Conservation (phyloP, 1,140 invertebrate genomes). For the Papilio glaucus region DNA sequence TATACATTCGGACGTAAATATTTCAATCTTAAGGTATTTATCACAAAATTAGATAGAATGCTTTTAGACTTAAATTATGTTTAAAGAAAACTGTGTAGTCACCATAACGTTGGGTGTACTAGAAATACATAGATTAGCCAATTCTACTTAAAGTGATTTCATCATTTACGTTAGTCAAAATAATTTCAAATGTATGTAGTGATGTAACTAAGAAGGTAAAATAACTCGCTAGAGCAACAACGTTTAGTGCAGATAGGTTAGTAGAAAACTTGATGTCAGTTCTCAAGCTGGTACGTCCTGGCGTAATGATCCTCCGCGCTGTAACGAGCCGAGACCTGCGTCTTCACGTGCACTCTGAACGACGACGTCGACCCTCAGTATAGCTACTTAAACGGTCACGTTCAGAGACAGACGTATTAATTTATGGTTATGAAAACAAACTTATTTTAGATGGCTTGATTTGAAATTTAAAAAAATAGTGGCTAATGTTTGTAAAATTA, state of each 20-base stretch:
- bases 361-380: not conserved
- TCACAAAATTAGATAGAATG: not conserved
- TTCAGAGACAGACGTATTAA: constrained; percentile 9
- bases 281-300: constrained; percentile 9
- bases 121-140: too few species aligned
- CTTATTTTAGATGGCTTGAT: not conserved
- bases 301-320: constrained; percentile 28
- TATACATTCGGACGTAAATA: not conserved
- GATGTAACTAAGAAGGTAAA: not conserved
- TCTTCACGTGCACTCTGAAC: constrained; percentile 28
- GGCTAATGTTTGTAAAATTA: too few species aligned
- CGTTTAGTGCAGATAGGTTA: constrained; percentile 32
- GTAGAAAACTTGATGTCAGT: constrained; percentile 19
- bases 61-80: not conserved
- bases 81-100: too few species aligned
- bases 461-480: not conserved
- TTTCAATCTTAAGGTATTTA: not conserved
- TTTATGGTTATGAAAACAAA: constrained; percentile 1
- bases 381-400: constrained; percentile 29
- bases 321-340: constrained; percentile 2
- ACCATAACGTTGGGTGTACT: too few species aligned
- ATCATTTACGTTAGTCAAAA: too few species aligned
- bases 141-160: too few species aligned
- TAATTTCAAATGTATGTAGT: too few species aligned
- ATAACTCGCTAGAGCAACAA: not conserved